Conservation (phyloP, 2,113 vertebrate species). For the Seriola rivoliana region DNA sequence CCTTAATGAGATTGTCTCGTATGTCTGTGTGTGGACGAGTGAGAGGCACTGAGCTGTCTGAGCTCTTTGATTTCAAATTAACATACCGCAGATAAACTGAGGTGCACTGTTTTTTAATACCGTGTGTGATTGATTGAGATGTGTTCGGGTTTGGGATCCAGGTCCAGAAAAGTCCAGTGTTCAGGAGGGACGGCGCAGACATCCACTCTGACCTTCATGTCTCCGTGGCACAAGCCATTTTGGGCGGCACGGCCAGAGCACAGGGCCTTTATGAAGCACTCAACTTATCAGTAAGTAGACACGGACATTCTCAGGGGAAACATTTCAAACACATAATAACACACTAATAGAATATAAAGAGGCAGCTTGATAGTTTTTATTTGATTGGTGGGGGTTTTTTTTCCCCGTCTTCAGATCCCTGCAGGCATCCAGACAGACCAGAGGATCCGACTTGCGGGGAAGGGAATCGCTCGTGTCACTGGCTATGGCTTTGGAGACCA, state of each 20-base stretch:
- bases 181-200: conserved; percentile 94
- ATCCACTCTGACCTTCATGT: conserved; percentile 93
- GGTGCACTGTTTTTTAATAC: not conserved
- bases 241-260: conserved; percentile 91
- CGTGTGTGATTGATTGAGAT: not conserved
- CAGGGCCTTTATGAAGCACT: conserved; percentile 95
- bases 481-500: conserved; percentile 96
- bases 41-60: conserved; percentile 26
- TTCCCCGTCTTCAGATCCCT: conserved; percentile 85
- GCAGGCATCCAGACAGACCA: conserved; percentile 92
- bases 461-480: conserved; percentile 93
- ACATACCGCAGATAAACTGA: not conserved
- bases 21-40: not conserved
- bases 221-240: conserved; percentile 94
- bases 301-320: not conserved
- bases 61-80: not conserved
- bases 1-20: conserved; percentile 25
- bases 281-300: conserved; percentile 88
- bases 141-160: conserved; percentile 60
- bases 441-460: conserved; percentile 91
- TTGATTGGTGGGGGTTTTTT: not conserved
- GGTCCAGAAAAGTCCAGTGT: conserved; percentile 95
- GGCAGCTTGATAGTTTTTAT: not conserved
- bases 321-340: not conserved
- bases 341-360: not conserved